Evolutionary conservation across 35 echinoderm and acorn worm species (phyloP).

Genomic region (Apostichopus parvimensis): DNA sequence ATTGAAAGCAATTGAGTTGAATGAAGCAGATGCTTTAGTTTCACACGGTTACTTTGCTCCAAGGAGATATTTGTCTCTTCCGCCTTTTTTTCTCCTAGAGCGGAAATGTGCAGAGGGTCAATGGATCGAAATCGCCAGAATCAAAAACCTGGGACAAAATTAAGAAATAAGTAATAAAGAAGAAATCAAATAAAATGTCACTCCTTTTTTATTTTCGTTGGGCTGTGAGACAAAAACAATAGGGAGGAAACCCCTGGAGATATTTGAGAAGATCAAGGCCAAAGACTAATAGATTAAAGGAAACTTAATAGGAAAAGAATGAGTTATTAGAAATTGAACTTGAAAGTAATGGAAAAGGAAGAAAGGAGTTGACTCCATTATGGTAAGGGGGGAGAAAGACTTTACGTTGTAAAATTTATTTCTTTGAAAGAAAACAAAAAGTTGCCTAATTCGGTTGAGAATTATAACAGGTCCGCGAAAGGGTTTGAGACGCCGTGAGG

Average conservation of each 20-base stretch:
- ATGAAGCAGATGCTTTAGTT: background rate
- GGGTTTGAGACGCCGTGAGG: too few relatives aligned
- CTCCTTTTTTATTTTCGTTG: background rate
- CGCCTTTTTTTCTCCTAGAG: background rate
- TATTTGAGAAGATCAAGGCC: background rate
- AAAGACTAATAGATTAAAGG: too few relatives aligned
- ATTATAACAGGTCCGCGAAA: too few relatives aligned
- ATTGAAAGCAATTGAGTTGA: background rate
- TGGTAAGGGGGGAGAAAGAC: too few relatives aligned
- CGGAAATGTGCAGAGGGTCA: background rate
- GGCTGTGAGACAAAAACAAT: background rate
- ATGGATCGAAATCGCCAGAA: background rate
- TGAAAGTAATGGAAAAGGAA: too few relatives aligned
- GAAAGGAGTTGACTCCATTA: too few relatives aligned
- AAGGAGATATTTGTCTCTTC: background rate
- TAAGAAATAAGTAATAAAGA: background rate
- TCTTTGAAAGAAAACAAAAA: too few relatives aligned
- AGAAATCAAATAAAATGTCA: background rate
- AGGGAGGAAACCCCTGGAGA: background rate
- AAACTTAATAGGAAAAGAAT: too few relatives aligned
- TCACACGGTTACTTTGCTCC: background rate
- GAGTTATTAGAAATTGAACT: too few relatives aligned
- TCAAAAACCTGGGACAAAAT: background rate
- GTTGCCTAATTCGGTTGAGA: too few relatives aligned
- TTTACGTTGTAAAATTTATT: too few relatives aligned